These are phyloP conservation scores for Zapornia atra DNA, from an alignment of 2,113 vertebrate species.

Conservation along the genomic window DNA sequence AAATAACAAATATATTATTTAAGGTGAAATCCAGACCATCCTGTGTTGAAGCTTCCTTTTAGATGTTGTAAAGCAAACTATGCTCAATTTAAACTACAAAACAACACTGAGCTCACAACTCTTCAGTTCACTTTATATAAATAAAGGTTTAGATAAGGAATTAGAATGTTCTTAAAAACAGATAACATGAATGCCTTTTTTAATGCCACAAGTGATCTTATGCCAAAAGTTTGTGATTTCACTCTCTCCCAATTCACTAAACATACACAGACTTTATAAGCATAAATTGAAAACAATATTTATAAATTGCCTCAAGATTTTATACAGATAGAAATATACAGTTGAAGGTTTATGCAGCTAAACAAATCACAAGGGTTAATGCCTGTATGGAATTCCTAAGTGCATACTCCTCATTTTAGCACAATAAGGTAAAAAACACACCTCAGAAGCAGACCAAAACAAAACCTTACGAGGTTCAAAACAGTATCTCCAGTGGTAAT, in stretches of 20 bases:
- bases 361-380: not conserved
- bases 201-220: not conserved
- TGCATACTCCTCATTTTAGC: not conserved
- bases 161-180: conserved; percentile 6
- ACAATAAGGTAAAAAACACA: not conserved
- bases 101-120: not conserved
- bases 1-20: not conserved
- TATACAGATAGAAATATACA: not conserved
- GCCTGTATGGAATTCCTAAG: not conserved
- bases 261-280: not conserved
- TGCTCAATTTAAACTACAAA: not conserved
- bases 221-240: not conserved
- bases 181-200: not conserved
- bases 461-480: not conserved
- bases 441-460: not conserved
- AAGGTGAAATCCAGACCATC: not conserved
- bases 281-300: conserved; percentile 13
- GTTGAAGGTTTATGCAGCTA: not conserved
- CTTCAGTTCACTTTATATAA: not conserved
- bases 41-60: not conserved
- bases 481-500: not conserved
- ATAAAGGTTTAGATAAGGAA: not conserved
- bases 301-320: not conserved
- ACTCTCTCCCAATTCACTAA: not conserved
- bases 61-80: not conserved